Evolutionary conservation across 2,888 invertebrate genomes (phyloP).

Genomic region (Melanargia galathea): DNA sequence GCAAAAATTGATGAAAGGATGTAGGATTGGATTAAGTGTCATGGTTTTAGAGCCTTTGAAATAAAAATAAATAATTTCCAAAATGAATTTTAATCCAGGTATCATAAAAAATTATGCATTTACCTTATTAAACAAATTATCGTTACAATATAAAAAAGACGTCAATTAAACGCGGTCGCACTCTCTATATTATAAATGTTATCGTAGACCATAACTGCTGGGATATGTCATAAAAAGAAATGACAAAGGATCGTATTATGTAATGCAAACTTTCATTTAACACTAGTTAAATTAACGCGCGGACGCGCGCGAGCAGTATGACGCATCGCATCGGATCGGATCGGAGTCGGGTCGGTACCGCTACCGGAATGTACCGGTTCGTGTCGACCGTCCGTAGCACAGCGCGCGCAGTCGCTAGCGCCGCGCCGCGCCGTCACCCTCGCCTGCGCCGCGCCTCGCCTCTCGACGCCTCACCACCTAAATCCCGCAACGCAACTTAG

Average conservation of each 20-base stretch:
- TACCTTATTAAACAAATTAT: constrained; percentile 48
- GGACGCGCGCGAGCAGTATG: constrained; percentile 17
- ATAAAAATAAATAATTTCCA: constrained; percentile 6
- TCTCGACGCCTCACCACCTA: constrained; percentile 22
- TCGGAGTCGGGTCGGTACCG: constrained; percentile 8
- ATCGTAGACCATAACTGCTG: constrained; percentile 32
- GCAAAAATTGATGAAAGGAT: background rate
- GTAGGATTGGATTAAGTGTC: background rate
- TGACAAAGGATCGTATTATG: background rate
- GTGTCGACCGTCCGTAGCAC: background rate
- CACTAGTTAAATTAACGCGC: constrained; percentile 11
- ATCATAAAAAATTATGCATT: constrained; percentile 42
- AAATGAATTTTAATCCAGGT: constrained; percentile 58
- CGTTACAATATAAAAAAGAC: constrained; percentile 41
- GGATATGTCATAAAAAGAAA: constrained; percentile 30
- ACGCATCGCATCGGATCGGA: constrained; percentile 10
- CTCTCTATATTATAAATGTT: constrained; percentile 46
- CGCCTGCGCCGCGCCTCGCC: constrained; percentile 26
- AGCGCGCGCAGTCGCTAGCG: constrained; percentile 49
- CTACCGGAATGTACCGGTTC: constrained; percentile 10
- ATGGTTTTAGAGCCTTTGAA: background rate
- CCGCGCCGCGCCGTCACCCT: constrained; percentile 44
- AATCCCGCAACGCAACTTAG: constrained; percentile 20
- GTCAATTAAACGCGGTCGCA: constrained; percentile 46
- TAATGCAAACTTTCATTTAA: background rate